A percentile compares a stretch with the other conserved stretches of the same genome.
Conservation (phyloP, 2,113 vertebrate genomes). For the Arizona elegans region DNA sequence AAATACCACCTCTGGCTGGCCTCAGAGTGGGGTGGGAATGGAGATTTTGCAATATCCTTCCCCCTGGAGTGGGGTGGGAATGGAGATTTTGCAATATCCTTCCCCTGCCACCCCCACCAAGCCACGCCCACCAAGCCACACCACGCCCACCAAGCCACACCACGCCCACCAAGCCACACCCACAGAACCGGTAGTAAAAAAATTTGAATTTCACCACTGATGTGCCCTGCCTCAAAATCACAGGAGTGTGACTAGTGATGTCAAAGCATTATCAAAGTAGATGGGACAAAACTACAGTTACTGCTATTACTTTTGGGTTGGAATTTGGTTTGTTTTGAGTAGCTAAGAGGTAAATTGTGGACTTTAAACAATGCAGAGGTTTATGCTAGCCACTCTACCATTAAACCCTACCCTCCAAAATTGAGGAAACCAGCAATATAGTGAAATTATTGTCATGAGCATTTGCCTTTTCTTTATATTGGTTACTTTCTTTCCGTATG, state of each 20-base stretch:
- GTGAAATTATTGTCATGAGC: neutral
- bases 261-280: neutral
- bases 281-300: neutral
- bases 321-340: neutral
- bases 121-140: no score
- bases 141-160: no score
- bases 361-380: neutral
- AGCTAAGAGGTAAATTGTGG: neutral
- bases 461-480: neutral
- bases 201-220: no score
- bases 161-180: no score
- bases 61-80: no score
- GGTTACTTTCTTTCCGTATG: neutral
- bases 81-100: no score
- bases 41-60: no score
- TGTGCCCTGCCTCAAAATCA: neutral
- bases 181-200: no score
- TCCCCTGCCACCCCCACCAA: no score
- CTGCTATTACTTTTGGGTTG: neutral
- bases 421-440: neutral
- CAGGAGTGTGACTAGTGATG: neutral
- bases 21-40: no score
- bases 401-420: neutral
- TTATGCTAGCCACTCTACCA: neutral
- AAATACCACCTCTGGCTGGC: no score